phyloP scores from a whole-genome alignment of 2,888 invertebrate species.

The Pyrgus malvae region DNA sequence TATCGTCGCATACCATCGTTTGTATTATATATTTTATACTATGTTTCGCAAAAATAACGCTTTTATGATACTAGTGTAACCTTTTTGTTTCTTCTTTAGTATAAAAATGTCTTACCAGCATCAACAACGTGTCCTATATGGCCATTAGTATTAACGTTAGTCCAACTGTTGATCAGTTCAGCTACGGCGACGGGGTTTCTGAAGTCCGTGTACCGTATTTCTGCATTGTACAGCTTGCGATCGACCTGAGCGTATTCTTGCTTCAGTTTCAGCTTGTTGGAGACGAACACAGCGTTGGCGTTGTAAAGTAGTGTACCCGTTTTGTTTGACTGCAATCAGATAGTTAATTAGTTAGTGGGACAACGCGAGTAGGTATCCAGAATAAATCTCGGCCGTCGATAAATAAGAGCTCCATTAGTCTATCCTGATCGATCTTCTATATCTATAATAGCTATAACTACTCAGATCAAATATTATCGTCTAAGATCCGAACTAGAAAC shows the following conservation, averaged over 20 bases:
- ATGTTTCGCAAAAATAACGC: no score
- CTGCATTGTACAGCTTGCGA: constrained; percentile 71
- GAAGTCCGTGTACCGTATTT: constrained; percentile 77
- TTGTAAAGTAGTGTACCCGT: constrained; percentile 58
- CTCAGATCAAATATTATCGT: no score
- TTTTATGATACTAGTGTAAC: no score
- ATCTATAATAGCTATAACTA: no score
- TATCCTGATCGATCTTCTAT: no score
- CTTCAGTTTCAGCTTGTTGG: constrained; percentile 59
- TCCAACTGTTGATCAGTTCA: constrained; percentile 83
- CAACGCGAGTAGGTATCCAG: no score
- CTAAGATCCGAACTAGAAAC: no score
- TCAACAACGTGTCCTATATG: constrained; percentile 78
- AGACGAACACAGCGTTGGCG: constrained; percentile 75
- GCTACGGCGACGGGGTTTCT: constrained; percentile 59
- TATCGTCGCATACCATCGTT: no score
- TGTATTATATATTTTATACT: no score
- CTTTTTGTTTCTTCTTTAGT: no score
- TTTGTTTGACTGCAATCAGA: constrained; percentile 50
- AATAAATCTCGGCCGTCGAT: no score
- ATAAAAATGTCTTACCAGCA: constrained; percentile 59
- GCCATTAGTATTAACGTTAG: constrained; percentile 77
- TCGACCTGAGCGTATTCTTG: constrained; percentile 68
- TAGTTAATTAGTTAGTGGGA: not conserved
- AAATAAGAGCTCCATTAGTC: no score